Percentiles rank a stretch among this genome's conserved stretches.
phyloP scores from a whole-genome alignment of 2,113 vertebrate genomes.

The Otus sunia region DNA sequence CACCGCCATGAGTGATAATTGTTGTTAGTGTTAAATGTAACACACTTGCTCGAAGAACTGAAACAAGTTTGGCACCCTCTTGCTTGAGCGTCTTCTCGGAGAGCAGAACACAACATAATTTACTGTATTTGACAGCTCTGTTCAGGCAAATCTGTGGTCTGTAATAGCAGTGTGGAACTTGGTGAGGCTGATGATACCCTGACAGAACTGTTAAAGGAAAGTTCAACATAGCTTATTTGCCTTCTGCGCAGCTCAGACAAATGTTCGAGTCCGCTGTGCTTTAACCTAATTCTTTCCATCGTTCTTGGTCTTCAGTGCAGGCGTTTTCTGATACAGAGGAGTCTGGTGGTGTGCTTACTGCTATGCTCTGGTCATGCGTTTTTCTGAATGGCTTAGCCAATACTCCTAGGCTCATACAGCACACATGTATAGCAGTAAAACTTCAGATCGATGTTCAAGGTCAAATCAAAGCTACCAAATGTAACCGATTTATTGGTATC shows the following conservation, averaged over 20 bases:
- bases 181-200: not conserved
- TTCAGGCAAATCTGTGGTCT: not conserved
- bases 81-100: not conserved
- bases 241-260: not conserved
- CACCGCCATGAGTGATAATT: not conserved
- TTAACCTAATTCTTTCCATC: not conserved
- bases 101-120: not conserved
- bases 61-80: constrained; percentile 10
- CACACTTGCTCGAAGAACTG: not conserved
- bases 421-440: not conserved
- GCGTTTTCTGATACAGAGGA: not conserved
- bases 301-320: not conserved
- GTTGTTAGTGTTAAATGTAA: not conserved
- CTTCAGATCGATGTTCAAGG: not conserved
- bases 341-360: not conserved
- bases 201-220: constrained; percentile 8
- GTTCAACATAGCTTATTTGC: not conserved
- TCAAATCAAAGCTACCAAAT: not conserved
- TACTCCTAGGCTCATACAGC: not conserved
- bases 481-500: not conserved
- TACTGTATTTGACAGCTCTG: constrained; percentile 10
- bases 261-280: not conserved
- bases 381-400: not conserved
- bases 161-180: not conserved
- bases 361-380: not conserved